Evolutionary conservation across 2,888 invertebrate species (phyloP).

Genomic region (Drosophila peninsularis): DNA sequence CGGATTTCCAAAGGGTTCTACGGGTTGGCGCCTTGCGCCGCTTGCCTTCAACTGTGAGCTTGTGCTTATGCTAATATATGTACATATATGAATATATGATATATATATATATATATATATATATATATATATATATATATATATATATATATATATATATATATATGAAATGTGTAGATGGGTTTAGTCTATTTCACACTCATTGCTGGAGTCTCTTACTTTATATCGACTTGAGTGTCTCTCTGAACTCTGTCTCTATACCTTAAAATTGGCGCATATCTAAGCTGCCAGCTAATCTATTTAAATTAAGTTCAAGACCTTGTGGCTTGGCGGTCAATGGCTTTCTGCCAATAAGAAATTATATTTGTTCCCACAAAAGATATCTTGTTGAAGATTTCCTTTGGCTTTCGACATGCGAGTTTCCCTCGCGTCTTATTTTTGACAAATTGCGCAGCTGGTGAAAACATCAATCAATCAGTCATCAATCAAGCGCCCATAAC

Average conservation of each 20-base stretch:
- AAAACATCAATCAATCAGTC: slow-evolving; percentile 77
- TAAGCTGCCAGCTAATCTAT: slow-evolving; percentile 12
- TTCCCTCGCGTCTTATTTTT: slow-evolving; percentile 48
- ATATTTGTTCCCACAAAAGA: slow-evolving; percentile 36
- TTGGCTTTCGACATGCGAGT: slow-evolving; percentile 25
- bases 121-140: too few relatives aligned
- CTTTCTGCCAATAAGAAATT: slow-evolving; percentile 5
- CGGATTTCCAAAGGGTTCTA: neutral
- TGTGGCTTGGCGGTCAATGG: slow-evolving; percentile 26
- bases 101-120: too few relatives aligned
- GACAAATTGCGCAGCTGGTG: slow-evolving; percentile 63
- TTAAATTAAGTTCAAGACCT: slow-evolving; percentile 8
- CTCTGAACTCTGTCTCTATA: neutral
- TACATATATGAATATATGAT: too few relatives aligned
- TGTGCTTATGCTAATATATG: neutral
- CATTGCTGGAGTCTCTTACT: neutral
- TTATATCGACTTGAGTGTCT: neutral
- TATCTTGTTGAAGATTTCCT: slow-evolving; percentile 37
- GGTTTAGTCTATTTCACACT: too few relatives aligned
- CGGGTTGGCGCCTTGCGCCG: neutral
- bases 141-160: too few relatives aligned
- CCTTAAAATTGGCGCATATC: neutral
- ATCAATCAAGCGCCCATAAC: slow-evolving; percentile 62
- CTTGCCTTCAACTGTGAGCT: neutral
- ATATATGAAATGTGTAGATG: too few relatives aligned